These are phyloP conservation scores for Polypterus bichir DNA, from an alignment of 2,113 vertebrate species.

Conservation along the genomic window DNA sequence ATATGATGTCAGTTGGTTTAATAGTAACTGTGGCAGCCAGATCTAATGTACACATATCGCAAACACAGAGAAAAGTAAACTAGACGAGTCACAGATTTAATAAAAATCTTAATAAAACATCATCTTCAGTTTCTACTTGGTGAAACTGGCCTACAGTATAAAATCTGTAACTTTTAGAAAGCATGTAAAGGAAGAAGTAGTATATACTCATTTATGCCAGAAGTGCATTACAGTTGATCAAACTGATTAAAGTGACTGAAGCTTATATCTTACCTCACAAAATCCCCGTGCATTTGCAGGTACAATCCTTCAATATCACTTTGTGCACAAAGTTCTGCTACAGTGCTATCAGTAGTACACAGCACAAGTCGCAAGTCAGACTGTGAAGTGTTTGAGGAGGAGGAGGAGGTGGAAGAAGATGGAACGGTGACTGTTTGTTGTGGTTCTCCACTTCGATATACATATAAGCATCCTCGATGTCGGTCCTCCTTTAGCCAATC, in stretches of 20 bases:
- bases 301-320: slow-evolving; percentile 63
- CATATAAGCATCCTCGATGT: slow-evolving; percentile 72
- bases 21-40: no score
- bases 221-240: neutral
- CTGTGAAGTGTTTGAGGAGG: slow-evolving; percentile 44
- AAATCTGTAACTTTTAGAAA: no score
- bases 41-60: no score
- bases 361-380: slow-evolving; percentile 74
- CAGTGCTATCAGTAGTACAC: slow-evolving; percentile 73
- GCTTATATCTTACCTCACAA: slow-evolving; percentile 63
- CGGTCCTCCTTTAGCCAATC: slow-evolving; percentile 78
- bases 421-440: slow-evolving; percentile 14
- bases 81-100: no score
- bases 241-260: slow-evolving; percentile 3
- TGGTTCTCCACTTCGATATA: slow-evolving; percentile 59
- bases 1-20: no score
- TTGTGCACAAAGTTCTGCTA: slow-evolving; percentile 72
- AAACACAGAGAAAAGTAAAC: no score
- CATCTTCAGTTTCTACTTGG: no score
- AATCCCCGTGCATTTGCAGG: slow-evolving; percentile 81
- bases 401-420: slow-evolving; percentile 31
- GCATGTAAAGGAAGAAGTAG: no score
- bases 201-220: no score
- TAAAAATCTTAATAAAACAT: no score
- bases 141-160: no score